phyloP scores from a whole-genome alignment of 2,797 vertebrate species.

The Numenius phaeopus region DNA sequence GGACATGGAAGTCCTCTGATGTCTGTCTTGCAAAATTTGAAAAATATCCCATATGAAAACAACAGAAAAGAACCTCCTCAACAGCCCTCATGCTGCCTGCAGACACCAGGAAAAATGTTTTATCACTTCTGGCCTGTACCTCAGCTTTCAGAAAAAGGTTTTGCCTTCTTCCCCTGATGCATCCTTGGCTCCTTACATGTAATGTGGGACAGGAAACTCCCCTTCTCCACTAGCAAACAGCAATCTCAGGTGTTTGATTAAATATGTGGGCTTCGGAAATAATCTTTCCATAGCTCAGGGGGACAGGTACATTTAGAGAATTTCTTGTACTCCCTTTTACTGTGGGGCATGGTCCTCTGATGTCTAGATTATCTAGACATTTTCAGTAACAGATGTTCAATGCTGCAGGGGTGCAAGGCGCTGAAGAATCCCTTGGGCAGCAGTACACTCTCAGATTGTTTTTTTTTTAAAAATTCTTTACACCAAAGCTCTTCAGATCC shows the following conservation, averaged over 20 bases:
- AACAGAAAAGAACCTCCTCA: neutral
- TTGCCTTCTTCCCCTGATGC: neutral
- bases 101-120: neutral
- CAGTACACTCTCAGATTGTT: neutral
- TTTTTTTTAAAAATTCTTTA: neutral
- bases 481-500: neutral
- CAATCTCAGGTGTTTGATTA: neutral
- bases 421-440: neutral
- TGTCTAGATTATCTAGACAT: neutral
- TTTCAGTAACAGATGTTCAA: neutral
- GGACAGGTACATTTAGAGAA: neutral
- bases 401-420: neutral
- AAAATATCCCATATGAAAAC: neutral
- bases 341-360: neutral
- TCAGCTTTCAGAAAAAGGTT: neutral
- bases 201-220: neutral
- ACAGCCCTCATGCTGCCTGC: accelerated
- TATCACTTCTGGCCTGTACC: neutral
- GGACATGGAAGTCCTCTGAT: neutral
- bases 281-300: neutral
- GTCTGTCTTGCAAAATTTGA: neutral
- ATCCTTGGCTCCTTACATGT: neutral
- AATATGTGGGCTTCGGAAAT: neutral
- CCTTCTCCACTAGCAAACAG: neutral
- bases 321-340: neutral